phyloP scores from a whole-genome alignment of 2,797 vertebrate species.

The Knipowitschia caucasica region DNA sequence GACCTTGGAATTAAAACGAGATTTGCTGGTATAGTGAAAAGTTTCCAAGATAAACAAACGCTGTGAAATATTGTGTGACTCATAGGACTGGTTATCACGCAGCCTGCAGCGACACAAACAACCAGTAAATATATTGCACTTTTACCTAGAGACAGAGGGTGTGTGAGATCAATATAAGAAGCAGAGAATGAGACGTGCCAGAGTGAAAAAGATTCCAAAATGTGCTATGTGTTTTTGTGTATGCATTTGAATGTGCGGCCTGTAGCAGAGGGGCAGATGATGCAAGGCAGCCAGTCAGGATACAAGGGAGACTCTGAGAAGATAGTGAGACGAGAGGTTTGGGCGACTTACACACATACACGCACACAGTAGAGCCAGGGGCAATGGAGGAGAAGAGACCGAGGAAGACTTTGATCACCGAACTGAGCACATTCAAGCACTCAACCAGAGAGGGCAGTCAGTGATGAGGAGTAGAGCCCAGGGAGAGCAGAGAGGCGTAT shows the following conservation, averaged over 20 bases:
- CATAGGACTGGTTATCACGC: conserved; percentile 46
- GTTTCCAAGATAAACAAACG: conserved; percentile 39
- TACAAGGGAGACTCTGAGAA: conserved; percentile 56
- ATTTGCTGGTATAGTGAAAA: conserved; percentile 15
- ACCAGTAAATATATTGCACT: conserved; percentile 29
- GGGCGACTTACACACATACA: conserved; percentile 39
- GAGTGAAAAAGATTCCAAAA: conserved; percentile 42
- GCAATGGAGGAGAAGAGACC: conserved; percentile 69
- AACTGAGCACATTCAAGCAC: conserved; percentile 70
- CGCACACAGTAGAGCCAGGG: conserved; percentile 49
- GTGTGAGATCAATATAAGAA: conserved; percentile 51
- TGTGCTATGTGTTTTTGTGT: conserved; percentile 17
- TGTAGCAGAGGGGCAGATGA: conserved; percentile 54
- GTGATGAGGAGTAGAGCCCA: conserved; percentile 59
- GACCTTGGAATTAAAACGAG: conserved; percentile 61
- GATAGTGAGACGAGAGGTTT: conserved; percentile 57
- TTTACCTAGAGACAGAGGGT: conserved; percentile 38
- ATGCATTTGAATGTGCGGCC: conserved; percentile 34
- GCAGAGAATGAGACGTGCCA: conserved; percentile 54
- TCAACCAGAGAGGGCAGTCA: conserved; percentile 72
- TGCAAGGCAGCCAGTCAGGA: conserved; percentile 56
- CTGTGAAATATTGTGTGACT: conserved; percentile 36
- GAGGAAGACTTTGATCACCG: conserved; percentile 78
- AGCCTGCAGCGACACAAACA: conserved; percentile 39
- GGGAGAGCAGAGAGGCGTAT: conserved; percentile 19